Evolutionary conservation across 2,113 vertebrate genomes (phyloP).

Genomic region (Entelurus aequoreus): DNA sequence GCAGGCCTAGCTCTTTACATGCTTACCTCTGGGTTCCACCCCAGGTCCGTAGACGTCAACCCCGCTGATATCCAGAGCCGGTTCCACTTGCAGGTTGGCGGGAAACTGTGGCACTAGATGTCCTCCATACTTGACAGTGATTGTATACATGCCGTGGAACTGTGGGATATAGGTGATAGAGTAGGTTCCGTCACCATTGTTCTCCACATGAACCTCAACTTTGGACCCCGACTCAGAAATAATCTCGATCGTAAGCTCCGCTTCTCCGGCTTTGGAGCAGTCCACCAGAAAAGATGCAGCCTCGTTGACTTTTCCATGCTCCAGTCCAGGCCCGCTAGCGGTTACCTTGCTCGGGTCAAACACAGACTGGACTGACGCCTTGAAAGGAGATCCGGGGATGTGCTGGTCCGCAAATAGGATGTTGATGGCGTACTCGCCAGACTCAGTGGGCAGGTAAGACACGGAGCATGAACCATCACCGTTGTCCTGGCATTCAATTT

Average conservation of each 20-base stretch:
- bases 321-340: constrained; percentile 83
- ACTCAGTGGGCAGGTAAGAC: constrained; percentile 86
- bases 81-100: constrained; percentile 78
- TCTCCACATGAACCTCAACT: constrained; percentile 85
- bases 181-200: constrained; percentile 87
- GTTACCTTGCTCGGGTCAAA: constrained; percentile 88
- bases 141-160: constrained; percentile 81
- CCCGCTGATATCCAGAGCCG: constrained; percentile 77
- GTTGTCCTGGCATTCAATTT: constrained; percentile 90
- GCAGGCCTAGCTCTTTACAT: not conserved
- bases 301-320: constrained; percentile 78
- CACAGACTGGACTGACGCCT: constrained; percentile 72
- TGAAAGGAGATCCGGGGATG: constrained; percentile 88
- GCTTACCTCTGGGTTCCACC: constrained; percentile 84
- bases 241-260: constrained; percentile 90
- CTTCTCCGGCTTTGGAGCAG: constrained; percentile 85
- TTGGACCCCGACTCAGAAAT: constrained; percentile 80
- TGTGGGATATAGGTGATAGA: constrained; percentile 88
- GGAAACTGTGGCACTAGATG: constrained; percentile 84
- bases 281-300: constrained; percentile 83
- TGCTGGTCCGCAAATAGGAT: constrained; percentile 87
- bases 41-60: constrained; percentile 86
- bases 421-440: constrained; percentile 85
- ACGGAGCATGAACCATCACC: constrained; percentile 88
- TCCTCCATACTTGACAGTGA: constrained; percentile 90